A percentile compares a stretch with the other conserved stretches of the same genome.
These are phyloP conservation scores for Epicauta chinensis DNA, from an alignment of 1,140 invertebrate genomes.

Conservation along the genomic window DNA sequence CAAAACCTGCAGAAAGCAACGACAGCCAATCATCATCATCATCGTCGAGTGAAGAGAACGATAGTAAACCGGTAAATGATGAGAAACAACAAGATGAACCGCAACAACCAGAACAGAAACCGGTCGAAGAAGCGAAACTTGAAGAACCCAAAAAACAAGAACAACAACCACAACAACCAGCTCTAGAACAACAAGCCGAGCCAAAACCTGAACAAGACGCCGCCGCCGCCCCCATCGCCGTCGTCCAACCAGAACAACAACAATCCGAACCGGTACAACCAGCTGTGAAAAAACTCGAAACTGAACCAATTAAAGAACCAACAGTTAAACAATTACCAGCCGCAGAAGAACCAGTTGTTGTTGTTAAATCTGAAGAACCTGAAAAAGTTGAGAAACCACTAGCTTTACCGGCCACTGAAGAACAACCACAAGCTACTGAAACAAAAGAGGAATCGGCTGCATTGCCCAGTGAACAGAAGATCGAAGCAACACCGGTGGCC, in stretches of 20 bases:
- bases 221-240: no score
- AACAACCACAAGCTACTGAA: conserved; percentile 24
- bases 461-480: conserved; percentile 31
- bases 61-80: conserved; percentile 13
- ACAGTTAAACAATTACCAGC: conserved; percentile 3
- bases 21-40: conserved; percentile 2
- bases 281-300: conserved; percentile 12
- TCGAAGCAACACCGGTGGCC: conserved; percentile 25
- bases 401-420: conserved; percentile 30
- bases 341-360: conserved; percentile 6
- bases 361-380: conserved; percentile 12
- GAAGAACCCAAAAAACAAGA: conserved; percentile 15
- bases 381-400: conserved; percentile 28
- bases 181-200: conserved; percentile 15
- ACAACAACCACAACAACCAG: conserved; percentile 12
- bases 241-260: conserved; percentile 15
- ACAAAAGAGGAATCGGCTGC: conserved; percentile 25
- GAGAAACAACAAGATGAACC: conserved; percentile 14
- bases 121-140: conserved; percentile 6
- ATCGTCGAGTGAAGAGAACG: conserved; percentile 16
- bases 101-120: conserved; percentile 4
- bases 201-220: conserved; percentile 6
- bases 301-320: conserved; percentile 16
- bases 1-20: conserved; percentile 13
- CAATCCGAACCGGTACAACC: conserved; percentile 8